A percentile compares a stretch with the other conserved stretches of the same genome.
Evolutionary conservation across 2,888 invertebrate species (phyloP).

Genomic region (Scelioninae gen. 1): DNA sequence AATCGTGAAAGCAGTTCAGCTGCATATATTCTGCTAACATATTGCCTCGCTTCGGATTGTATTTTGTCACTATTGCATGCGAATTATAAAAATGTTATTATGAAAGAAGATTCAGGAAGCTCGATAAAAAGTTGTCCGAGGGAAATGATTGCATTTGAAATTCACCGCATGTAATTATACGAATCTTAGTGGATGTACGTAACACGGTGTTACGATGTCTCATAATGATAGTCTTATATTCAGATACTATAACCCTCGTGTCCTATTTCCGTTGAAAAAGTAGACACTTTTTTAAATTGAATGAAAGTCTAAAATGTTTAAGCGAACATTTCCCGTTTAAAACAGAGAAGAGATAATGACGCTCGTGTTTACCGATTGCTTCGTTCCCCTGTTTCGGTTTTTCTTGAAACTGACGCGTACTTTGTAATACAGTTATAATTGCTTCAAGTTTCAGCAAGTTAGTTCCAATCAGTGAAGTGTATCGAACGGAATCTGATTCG

Average conservation of each 20-base stretch:
- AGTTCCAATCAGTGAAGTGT: conserved; percentile 48
- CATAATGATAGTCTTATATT: background rate
- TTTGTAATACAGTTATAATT: conserved; percentile 50
- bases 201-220: conserved; percentile 11
- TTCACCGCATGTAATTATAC: conserved; percentile 10
- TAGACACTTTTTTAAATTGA: background rate
- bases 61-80: conserved; percentile 21
- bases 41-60: conserved; percentile 13
- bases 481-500: conserved; percentile 42
- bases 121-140: conserved; percentile 27
- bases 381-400: conserved; percentile 5
- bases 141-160: conserved; percentile 6
- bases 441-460: conserved; percentile 35
- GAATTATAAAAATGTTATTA: conserved; percentile 32
- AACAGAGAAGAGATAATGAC: conserved; percentile 24
- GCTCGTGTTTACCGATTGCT: conserved; percentile 16
- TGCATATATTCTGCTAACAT: conserved; percentile 14
- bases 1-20: conserved; percentile 40
- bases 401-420: conserved; percentile 18
- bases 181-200: conserved; percentile 9
- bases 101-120: conserved; percentile 36
- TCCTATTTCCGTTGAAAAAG: background rate
- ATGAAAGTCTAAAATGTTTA: background rate
- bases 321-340: conserved; percentile 18
- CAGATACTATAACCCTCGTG: background rate